Base-by-base conservation (phyloP, 1,140 invertebrate genomes). In the Trichonephila inaurata region DNA sequence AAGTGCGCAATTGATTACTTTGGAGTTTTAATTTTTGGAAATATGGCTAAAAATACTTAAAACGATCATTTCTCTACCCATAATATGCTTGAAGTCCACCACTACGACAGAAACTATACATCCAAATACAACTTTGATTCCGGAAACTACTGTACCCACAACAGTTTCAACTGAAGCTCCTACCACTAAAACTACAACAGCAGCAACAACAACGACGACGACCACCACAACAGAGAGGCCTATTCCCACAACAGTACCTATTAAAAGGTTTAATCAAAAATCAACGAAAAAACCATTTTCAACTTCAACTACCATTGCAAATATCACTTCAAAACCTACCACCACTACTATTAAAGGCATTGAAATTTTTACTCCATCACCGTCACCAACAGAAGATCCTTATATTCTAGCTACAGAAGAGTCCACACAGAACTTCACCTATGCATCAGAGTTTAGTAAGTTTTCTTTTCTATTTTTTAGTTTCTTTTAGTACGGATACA, bases 391-490 rank as follows among this genome's bases (percentile, higher is more conserved):
- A 5, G 58, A 58, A 51, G 24, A 72, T 24, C 83, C n/a, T 28
- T 86, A 83, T 58, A 64, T 44, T 24, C 64, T 88, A 51, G 92
- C 85, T 12, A 64, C 92, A 12, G 92, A 88, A 88, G 64, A 69
- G 58, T 62, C 86, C 10, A 44, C 40, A 60, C 92, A 88, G 58
- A 93, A 93, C 58, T 61, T 51, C 21, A 89, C 86, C 58, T 82
- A 81, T 82, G 8, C 87, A 10, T 81, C 92, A 81, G 72, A 40
- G 62, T 93, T 93, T 18, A 88, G 92, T 93, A 89, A 89, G 92
- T 89, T n/a, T 93, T 21, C 14, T 5, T 51, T 12, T 10, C 7
- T 10, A 51, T 10, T 51, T 28, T 28, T 51, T 51, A 51, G 0
- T 51, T 51, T 8, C 4, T 51, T 51, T 5, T 51, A 5, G 51